Evolutionary conservation across 2,797 vertebrate species (phyloP).

Genomic region (Anolis apletophallus): DNA sequence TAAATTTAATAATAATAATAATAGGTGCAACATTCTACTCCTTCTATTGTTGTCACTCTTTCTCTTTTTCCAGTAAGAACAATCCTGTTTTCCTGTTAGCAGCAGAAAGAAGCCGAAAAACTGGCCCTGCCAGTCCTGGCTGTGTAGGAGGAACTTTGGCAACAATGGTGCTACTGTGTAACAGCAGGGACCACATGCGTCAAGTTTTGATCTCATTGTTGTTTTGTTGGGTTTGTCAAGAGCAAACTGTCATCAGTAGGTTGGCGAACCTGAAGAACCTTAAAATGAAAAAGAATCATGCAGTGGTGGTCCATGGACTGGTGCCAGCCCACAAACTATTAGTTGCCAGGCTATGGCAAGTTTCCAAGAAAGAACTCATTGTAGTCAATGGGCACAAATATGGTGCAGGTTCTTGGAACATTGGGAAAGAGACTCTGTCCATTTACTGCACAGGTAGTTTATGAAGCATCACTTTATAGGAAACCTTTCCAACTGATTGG

Average conservation of each 20-base stretch:
- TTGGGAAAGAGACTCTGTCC: no score
- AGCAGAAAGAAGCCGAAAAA: neutral
- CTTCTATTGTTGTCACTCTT: no score
- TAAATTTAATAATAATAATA: no score
- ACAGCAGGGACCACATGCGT: neutral
- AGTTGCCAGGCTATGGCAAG: no score
- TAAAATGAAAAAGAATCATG: neutral
- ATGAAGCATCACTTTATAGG: neutral
- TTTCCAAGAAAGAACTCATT: no score
- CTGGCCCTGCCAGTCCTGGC: neutral
- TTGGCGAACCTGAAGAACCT: neutral
- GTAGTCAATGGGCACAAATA: no score
- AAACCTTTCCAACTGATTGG: neutral
- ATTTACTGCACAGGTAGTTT: no score
- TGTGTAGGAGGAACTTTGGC: neutral
- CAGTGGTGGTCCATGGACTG: no score
- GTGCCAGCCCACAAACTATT: no score
- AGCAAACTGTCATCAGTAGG: neutral
- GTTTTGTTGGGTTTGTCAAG: conserved; percentile 5
- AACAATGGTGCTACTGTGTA: neutral
- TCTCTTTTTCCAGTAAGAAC: neutral
- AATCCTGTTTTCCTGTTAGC: neutral
- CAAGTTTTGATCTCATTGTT: neutral
- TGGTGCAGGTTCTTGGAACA: no score
- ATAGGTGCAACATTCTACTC: no score